A percentile compares a stretch with the other conserved stretches of the same genome.
phyloP scores from a whole-genome alignment of 2,888 invertebrate species.

The Timema podura region DNA sequence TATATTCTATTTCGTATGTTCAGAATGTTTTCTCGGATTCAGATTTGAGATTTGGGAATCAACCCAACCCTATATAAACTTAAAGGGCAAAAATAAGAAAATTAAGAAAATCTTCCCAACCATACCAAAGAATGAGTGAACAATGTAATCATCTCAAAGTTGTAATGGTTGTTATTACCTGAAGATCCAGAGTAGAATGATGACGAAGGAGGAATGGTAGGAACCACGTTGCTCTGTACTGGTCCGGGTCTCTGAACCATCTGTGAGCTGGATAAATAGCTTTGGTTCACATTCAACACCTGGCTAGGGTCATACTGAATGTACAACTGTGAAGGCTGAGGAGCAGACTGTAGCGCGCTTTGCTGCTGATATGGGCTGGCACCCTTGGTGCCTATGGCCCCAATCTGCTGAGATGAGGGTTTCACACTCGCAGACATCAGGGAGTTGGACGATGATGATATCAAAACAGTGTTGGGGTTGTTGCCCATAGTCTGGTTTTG shows the following conservation, averaged over 20 bases:
- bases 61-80: too few species aligned
- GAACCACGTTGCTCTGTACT: conserved; percentile 47
- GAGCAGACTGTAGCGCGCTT: conserved; percentile 46
- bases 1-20: not conserved
- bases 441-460: conserved; percentile 81
- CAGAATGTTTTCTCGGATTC: too few species aligned
- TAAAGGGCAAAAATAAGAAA: conserved; percentile 29
- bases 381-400: conserved; percentile 60
- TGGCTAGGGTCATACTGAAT: conserved; percentile 57
- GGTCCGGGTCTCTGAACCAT: conserved; percentile 58
- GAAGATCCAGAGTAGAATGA: conserved; percentile 52
- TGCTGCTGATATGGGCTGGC: conserved; percentile 49
- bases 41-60: too few species aligned
- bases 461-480: conserved; percentile 83
- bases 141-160: conserved; percentile 27
- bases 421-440: conserved; percentile 86
- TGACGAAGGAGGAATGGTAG: conserved; percentile 49
- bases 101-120: too few species aligned
- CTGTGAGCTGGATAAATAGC: conserved; percentile 59
- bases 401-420: conserved; percentile 62
- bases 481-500: conserved; percentile 75
- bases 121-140: conserved; percentile 19
- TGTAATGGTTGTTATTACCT: conserved; percentile 46
- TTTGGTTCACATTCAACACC: conserved; percentile 51
- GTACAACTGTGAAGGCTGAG: conserved; percentile 53